Evolutionary conservation across 1,140 invertebrate genomes (phyloP).

Genomic region (Potamilus streckersoni): DNA sequence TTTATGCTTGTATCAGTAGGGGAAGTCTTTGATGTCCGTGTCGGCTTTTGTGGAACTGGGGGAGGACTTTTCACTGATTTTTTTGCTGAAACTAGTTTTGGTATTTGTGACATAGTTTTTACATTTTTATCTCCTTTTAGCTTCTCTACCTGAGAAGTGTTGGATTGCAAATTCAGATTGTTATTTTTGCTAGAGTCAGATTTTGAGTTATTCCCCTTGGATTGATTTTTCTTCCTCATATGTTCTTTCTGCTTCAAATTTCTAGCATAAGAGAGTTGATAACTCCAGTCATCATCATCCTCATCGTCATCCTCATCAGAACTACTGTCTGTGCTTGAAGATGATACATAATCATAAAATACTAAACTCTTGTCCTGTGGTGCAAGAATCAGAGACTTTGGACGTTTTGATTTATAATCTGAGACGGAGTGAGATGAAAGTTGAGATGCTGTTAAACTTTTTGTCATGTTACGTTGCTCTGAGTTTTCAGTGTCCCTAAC

Average conservation of each 20-base stretch:
- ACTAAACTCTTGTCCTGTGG: constrained; percentile 53
- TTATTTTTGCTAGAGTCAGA: neutral
- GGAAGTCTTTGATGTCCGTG: constrained; percentile 3
- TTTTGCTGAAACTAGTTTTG: constrained; percentile 12
- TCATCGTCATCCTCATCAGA: constrained; percentile 24
- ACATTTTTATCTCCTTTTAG: neutral
- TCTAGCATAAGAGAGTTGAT: constrained; percentile 27
- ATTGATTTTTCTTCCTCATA: neutral
- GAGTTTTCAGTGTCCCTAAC: constrained; percentile 42
- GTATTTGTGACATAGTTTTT: neutral
- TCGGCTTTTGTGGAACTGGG: constrained; percentile 37
- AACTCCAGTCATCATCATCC: constrained; percentile 34
- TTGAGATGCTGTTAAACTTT: constrained; percentile 17
- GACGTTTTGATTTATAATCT: constrained; percentile 36
- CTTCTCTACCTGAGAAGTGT: no score
- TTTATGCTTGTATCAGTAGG: constrained; percentile 1
- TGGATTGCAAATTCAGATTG: no score
- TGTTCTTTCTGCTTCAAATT: constrained; percentile 29
- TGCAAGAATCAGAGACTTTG: constrained; percentile 51
- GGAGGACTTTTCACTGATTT: constrained; percentile 44
- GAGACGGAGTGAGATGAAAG: constrained; percentile 20
- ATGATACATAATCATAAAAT: constrained; percentile 51
- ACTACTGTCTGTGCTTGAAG: constrained; percentile 34
- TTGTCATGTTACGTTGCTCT: constrained; percentile 30
- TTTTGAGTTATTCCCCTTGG: constrained; percentile 5